A percentile compares a stretch with the other conserved stretches of the same genome.
phyloP scores from a whole-genome alignment of 2,797 vertebrate species.

The Dendrocincla tyrannina region DNA sequence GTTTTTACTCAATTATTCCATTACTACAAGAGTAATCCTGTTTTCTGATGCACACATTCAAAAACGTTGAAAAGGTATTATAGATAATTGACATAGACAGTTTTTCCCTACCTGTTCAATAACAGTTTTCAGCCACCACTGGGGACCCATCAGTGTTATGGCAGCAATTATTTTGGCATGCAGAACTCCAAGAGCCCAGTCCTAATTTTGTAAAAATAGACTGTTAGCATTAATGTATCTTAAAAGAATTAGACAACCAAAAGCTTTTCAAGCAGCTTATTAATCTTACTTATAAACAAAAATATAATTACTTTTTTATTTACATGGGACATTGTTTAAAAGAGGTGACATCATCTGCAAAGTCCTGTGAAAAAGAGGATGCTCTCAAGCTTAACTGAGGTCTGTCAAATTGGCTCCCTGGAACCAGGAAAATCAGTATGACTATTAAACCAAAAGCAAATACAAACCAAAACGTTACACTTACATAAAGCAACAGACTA shows the following conservation, averaged over 20 bases:
- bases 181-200: slow-evolving; percentile 97
- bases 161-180: slow-evolving; percentile 98
- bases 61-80: neutral
- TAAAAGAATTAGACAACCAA: neutral
- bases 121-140: slow-evolving; percentile 98
- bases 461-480: neutral
- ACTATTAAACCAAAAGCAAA: neutral
- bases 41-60: neutral
- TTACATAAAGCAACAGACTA: neutral
- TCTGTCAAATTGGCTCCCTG: neutral
- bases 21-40: neutral
- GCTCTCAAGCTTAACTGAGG: neutral
- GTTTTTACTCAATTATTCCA: neutral
- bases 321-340: neutral
- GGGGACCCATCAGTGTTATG: slow-evolving; percentile 96
- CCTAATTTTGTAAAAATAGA: slow-evolving; percentile 73
- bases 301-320: neutral
- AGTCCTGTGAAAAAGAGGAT: neutral
- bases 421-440: neutral
- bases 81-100: neutral
- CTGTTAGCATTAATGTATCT: neutral
- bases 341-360: neutral
- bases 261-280: neutral
- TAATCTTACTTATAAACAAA: neutral
- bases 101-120: slow-evolving; percentile 90